Percentiles rank a stretch among this genome's conserved stretches.
Evolutionary conservation across 2,888 invertebrate genomes (phyloP).

Genomic region (Leucophenga montana): DNA sequence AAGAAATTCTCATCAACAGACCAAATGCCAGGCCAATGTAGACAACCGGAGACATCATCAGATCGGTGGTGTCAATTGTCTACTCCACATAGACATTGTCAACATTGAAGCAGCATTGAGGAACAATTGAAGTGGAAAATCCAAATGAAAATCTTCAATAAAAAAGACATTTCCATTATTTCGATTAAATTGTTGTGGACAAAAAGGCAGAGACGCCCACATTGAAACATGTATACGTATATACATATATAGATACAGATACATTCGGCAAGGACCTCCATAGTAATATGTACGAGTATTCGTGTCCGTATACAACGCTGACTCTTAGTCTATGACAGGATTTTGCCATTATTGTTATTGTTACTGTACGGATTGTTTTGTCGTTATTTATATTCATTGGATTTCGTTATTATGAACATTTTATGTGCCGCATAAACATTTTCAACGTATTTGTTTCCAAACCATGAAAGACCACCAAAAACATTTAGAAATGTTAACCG

Average conservation of each 20-base stretch:
- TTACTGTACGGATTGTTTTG: background rate
- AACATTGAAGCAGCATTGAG: constrained; percentile 26
- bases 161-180: constrained; percentile 65
- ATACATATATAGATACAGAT: background rate
- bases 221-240: background rate
- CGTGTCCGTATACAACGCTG: no score
- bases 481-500: background rate
- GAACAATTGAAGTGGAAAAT: constrained; percentile 61
- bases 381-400: constrained; percentile 59
- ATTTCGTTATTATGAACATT: constrained; percentile 30
- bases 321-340: background rate
- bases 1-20: no score
- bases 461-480: background rate
- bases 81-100: constrained; percentile 1
- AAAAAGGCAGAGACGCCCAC: background rate
- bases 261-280: no score
- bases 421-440: constrained; percentile 23
- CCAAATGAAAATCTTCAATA: constrained; percentile 60
- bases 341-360: constrained; percentile 14
- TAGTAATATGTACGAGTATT: no score
- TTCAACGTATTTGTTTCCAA: background rate
- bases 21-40: no score
- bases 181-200: constrained; percentile 61
- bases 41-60: no score
- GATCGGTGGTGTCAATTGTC: background rate